A percentile compares a stretch with the other conserved stretches of the same genome.
phyloP scores from a whole-genome alignment of 2,797 vertebrate genomes.

The Anolis apletophallus region DNA sequence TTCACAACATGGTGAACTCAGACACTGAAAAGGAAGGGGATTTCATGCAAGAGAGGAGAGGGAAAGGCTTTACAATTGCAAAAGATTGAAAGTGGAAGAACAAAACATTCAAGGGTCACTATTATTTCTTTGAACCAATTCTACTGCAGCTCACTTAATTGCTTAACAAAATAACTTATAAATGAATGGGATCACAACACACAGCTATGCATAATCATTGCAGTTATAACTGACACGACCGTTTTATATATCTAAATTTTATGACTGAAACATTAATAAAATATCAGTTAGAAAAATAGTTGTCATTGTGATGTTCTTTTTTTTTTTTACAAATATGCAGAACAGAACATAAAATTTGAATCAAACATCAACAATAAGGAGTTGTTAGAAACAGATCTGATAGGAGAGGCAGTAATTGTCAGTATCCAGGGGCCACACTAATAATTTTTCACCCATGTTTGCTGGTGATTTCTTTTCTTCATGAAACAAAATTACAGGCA shows the following conservation, averaged over 20 bases:
- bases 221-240: not conserved
- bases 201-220: not conserved
- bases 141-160: not conserved
- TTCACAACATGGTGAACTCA: not conserved
- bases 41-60: not conserved
- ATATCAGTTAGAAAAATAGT: not conserved
- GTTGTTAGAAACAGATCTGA: constrained; percentile 35
- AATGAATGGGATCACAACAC: not conserved
- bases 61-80: not conserved
- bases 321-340: not conserved
- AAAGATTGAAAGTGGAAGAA: not conserved
- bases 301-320: not conserved
- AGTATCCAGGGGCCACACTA: constrained; percentile 9
- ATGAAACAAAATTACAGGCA: not conserved
- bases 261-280: constrained; percentile 2
- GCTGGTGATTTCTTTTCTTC: not conserved
- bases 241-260: no score
- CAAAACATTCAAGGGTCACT: not conserved
- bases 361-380: not conserved
- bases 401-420: not conserved
- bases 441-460: constrained; percentile 2
- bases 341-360: not conserved
- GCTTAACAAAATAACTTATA: not conserved
- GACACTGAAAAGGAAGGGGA: not conserved
- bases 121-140: not conserved